Evolutionary conservation across 2,113 vertebrate genomes (phyloP).

Genomic region (Thamnophis sirtalis): DNA sequence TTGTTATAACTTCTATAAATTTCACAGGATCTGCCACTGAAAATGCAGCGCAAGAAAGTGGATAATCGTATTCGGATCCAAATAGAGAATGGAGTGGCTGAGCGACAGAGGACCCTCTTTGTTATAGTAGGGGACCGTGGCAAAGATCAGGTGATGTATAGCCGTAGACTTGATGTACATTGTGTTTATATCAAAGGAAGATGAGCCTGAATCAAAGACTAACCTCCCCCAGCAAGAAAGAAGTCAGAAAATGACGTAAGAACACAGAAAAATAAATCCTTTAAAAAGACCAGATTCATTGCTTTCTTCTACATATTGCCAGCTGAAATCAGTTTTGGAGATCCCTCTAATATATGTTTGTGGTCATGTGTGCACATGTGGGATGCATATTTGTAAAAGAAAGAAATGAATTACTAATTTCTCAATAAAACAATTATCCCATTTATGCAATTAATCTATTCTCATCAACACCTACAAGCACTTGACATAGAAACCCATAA

Average conservation of each 20-base stretch:
- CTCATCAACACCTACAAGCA: not conserved
- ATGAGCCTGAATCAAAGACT: not conserved
- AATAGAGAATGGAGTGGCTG: conserved; percentile 92
- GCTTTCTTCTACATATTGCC: not conserved
- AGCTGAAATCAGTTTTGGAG: not conserved
- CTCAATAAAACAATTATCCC: not conserved
- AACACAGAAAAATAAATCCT: not conserved
- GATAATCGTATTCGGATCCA: conserved; percentile 94
- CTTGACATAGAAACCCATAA: not conserved
- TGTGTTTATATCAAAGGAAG: not conserved
- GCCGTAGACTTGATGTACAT: not conserved
- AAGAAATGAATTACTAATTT: not conserved
- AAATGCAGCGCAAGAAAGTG: conserved; percentile 89
- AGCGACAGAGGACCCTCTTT: conserved; percentile 83
- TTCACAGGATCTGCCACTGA: conserved; percentile 52
- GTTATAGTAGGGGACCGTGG: conserved; percentile 91
- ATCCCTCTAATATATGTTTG: not conserved
- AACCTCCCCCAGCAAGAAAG: not conserved
- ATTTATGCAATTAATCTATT: not conserved
- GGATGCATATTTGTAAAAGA: not conserved
- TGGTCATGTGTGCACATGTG: not conserved
- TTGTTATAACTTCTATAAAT: not conserved
- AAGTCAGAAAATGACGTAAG: not conserved
- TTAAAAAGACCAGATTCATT: not conserved
- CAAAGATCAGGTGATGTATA: conserved; percentile 84